phyloP scores from a whole-genome alignment of 2,113 vertebrate genomes.

The Apistogramma diplotaenia region DNA sequence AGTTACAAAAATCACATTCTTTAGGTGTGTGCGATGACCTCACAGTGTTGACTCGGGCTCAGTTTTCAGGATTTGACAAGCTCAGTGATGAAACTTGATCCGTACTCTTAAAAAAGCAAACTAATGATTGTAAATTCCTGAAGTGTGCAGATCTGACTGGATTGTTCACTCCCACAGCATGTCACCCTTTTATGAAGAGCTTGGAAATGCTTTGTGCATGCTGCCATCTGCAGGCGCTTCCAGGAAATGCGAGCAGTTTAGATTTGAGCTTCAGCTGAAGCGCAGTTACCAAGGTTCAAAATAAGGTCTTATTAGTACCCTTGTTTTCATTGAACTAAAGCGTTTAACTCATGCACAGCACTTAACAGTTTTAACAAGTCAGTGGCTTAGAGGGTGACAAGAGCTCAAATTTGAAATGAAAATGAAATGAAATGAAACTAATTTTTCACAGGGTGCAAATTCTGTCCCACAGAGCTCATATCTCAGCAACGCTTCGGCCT shows the following conservation, averaged over 20 bases:
- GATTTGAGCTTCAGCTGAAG: neutral
- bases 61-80: conserved; percentile 24
- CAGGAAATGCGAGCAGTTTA: neutral
- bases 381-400: neutral
- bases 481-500: too few relatives aligned
- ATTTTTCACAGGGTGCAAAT: too few relatives aligned
- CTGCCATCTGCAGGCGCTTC: conserved; percentile 46
- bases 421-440: too few relatives aligned
- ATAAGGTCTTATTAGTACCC: neutral
- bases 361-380: neutral
- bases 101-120: conserved; percentile 8
- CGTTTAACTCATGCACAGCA: neutral
- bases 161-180: neutral
- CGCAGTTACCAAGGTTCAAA: neutral
- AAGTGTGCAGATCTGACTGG: neutral
- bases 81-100: conserved; percentile 31
- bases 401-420: too few relatives aligned
- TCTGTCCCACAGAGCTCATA: too few relatives aligned
- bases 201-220: neutral
- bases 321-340: neutral
- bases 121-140: conserved; percentile 31
- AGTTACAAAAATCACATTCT: conserved; percentile 34
- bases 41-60: conserved; percentile 56
- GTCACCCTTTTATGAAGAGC: neutral
- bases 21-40: conserved; percentile 35